Conservation (phyloP, 2,797 vertebrate species). For the Scleropages formosus region DNA sequence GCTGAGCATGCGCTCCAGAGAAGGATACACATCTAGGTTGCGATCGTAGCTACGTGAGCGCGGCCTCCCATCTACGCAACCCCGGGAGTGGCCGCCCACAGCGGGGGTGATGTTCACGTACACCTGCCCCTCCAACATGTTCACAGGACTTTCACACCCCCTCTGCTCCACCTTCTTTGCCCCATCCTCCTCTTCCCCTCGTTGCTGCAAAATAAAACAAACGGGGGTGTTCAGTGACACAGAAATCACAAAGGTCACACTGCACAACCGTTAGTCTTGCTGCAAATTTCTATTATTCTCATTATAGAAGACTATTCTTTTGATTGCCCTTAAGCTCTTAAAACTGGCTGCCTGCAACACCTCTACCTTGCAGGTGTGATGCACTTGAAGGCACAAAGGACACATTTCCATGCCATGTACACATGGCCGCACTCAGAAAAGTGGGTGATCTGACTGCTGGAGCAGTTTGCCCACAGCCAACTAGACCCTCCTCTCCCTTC, state of each 20-base stretch:
- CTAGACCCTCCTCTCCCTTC: not conserved
- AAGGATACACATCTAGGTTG: constrained; percentile 81
- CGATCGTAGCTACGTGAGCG: constrained; percentile 95
- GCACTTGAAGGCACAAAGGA: not conserved
- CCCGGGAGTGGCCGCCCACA: constrained; percentile 41
- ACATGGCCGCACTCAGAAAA: not conserved
- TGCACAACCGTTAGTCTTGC: not conserved
- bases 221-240: not conserved
- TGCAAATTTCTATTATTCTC: too few species aligned
- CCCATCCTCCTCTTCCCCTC: constrained; percentile 43
- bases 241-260: not conserved
- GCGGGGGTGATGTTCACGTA: constrained; percentile 87
- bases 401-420: not conserved
- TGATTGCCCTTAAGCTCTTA: too few species aligned
- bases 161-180: constrained; percentile 33
- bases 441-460: not conserved
- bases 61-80: constrained; percentile 62
- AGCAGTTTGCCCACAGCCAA: not conserved
- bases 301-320: too few species aligned
- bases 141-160: constrained; percentile 18
- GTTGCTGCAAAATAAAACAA: constrained; percentile 23
- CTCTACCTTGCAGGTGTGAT: not conserved
- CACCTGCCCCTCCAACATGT: constrained; percentile 83
- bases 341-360: too few species aligned
- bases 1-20: constrained; percentile 93